Conservation (phyloP, 2,113 vertebrate genomes). For the Platycercus adscitus region DNA sequence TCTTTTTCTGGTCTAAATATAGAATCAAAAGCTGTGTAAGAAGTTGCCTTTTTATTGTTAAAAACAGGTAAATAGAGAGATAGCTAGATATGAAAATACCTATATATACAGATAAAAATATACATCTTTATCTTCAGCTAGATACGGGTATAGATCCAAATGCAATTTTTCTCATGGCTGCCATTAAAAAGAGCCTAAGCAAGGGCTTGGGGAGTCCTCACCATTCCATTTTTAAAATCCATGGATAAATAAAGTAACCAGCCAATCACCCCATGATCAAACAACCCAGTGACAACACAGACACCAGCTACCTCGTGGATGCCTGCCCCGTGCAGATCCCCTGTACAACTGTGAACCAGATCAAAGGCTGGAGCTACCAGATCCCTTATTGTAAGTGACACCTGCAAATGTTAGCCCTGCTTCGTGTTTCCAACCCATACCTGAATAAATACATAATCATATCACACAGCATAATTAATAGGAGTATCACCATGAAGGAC, state of each 20-base stretch:
- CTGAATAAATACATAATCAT: slow-evolving; percentile 38
- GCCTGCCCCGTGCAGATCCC: not conserved
- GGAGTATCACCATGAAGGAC: slow-evolving; percentile 1
- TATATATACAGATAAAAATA: not conserved
- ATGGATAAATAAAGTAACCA: not conserved
- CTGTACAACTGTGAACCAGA: rapidly evolving
- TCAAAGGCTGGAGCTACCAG: not conserved
- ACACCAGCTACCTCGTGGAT: not conserved
- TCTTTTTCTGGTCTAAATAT: not conserved
- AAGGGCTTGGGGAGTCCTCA: rapidly evolving
- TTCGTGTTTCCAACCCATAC: not conserved
- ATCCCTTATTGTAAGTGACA: not conserved
- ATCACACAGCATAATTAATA: slow-evolving; percentile 30
- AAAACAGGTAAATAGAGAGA: not conserved
- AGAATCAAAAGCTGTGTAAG: not conserved
- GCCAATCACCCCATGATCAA: not conserved
- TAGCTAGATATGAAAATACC: not conserved
- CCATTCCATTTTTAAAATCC: not conserved
- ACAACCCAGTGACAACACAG: not conserved
- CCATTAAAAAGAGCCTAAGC: not conserved
- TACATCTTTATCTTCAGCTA: not conserved
- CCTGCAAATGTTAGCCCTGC: not conserved
- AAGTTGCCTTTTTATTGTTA: slow-evolving; percentile 3
- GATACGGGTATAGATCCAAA: not conserved
- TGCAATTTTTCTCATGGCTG: not conserved